A percentile compares a stretch with the other conserved stretches of the same genome.
Evolutionary conservation across 1,140 invertebrate species (phyloP).

Genomic region (Aphis craccivora): DNA sequence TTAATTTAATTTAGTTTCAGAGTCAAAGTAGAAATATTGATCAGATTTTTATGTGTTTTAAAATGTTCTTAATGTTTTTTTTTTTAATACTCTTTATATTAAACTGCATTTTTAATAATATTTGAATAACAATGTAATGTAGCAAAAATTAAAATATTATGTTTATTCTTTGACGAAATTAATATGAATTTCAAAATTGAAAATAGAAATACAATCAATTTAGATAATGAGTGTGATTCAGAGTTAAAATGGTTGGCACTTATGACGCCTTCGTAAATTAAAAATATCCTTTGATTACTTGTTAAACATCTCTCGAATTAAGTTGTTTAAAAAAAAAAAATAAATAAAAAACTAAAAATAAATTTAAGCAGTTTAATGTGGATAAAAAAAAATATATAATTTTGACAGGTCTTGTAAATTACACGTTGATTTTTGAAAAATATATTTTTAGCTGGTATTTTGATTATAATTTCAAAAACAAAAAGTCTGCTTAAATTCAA

Average conservation of each 20-base stretch:
- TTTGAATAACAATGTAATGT: background rate
- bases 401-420: background rate
- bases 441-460: background rate
- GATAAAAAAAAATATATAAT: background rate
- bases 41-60: no score
- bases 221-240: background rate
- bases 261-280: background rate
- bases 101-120: background rate
- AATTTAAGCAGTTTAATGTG: background rate
- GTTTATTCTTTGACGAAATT: background rate
- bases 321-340: background rate
- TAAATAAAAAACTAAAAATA: background rate
- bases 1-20: no score
- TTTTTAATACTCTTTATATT: background rate
- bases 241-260: constrained; percentile 7
- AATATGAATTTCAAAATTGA: background rate
- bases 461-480: background rate
- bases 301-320: background rate
- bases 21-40: background rate
- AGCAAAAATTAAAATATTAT: background rate
- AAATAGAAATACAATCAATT: background rate
- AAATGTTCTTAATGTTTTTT: no score
- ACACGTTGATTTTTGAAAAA: background rate
- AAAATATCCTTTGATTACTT: constrained; percentile 9
- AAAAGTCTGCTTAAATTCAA: background rate